Conservation (phyloP, 2,113 vertebrate species). For the Elachura formosa region DNA sequence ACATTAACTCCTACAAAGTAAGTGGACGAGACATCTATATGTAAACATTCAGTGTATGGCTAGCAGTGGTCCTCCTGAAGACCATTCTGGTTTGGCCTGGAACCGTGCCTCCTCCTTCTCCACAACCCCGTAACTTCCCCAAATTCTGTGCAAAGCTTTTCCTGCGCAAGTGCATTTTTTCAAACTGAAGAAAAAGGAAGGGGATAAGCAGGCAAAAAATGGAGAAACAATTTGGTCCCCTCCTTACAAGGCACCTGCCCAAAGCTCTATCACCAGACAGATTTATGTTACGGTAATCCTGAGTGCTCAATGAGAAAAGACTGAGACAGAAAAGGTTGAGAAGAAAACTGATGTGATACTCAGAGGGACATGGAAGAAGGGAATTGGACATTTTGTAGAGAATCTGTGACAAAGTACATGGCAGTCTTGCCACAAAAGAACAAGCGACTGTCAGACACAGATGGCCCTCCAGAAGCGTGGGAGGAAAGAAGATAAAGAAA, state of each 20-base stretch:
- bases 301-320: background rate
- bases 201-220: background rate
- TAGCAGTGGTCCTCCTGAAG: background rate
- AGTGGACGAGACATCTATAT: background rate
- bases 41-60: background rate
- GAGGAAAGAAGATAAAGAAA: constrained; percentile 37
- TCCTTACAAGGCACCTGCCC: background rate
- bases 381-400: background rate
- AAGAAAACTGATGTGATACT: background rate
- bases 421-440: constrained; percentile 25
- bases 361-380: background rate
- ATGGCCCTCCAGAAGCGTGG: constrained; percentile 29
- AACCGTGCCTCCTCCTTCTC: background rate
- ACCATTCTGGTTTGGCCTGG: background rate
- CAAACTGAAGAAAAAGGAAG: background rate
- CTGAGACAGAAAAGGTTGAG: background rate
- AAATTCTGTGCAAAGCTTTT: background rate
- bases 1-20: background rate
- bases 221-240: background rate
- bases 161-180: background rate
- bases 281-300: background rate
- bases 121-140: background rate
- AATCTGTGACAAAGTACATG: constrained; percentile 6
- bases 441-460: constrained; percentile 32
- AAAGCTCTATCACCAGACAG: background rate